Conservation (phyloP, 2,888 invertebrate genomes). For the Macaria notata region DNA sequence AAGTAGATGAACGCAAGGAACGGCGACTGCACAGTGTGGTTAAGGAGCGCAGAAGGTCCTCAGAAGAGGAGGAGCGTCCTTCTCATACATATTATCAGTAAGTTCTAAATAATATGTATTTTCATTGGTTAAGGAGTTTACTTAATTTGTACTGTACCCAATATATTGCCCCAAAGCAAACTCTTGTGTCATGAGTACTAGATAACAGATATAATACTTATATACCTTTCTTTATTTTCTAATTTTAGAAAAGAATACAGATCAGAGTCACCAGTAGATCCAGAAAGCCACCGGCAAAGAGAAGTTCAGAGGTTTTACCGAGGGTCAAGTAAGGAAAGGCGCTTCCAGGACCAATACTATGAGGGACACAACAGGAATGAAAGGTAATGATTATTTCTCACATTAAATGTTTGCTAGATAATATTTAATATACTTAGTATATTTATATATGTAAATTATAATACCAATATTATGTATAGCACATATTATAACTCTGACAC, state of each 20-base stretch:
- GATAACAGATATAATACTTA: too few species aligned
- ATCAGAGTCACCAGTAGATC: constrained; percentile 52
- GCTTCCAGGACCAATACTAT: constrained; percentile 57
- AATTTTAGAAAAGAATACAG: constrained; percentile 59
- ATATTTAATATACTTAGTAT: too few species aligned
- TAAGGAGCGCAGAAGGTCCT: constrained; percentile 63
- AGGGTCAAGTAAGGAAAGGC: constrained; percentile 69
- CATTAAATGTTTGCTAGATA: neutral
- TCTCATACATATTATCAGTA: constrained; percentile 73
- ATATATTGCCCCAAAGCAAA: too few species aligned
- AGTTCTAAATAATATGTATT: constrained; percentile 35
- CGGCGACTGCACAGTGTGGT: constrained; percentile 71
- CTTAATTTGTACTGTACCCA: too few species aligned
- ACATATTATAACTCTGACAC: neutral
- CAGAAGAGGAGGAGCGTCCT: constrained; percentile 61
- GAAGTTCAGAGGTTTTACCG: constrained; percentile 73
- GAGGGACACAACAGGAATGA: constrained; percentile 53
- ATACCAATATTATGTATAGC: constrained; percentile 22
- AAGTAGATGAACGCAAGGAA: constrained; percentile 48
- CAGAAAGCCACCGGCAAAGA: constrained; percentile 61
- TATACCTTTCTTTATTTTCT: neutral
- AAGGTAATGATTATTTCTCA: constrained; percentile 45
- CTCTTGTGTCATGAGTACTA: too few species aligned
- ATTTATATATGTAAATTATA: too few species aligned
- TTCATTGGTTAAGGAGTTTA: too few species aligned